Conservation (phyloP, 2,888 invertebrate genomes). For the Apoderus coryli region DNA sequence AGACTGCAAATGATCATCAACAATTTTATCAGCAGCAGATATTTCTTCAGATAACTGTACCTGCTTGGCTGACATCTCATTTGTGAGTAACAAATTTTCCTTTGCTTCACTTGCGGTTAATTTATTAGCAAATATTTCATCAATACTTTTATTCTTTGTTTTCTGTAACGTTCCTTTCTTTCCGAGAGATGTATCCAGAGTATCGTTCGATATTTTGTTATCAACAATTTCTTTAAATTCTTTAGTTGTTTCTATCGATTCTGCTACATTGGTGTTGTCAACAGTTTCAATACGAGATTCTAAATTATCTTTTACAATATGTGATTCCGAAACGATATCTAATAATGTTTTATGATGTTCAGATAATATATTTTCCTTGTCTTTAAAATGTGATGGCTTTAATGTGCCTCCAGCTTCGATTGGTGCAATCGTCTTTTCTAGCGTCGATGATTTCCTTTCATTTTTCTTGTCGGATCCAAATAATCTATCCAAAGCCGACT, state of each 20-base stretch:
- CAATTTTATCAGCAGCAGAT: slow-evolving; percentile 23
- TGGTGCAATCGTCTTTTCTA: slow-evolving; percentile 5
- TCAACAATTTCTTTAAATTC: slow-evolving; percentile 17
- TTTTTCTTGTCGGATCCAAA: slow-evolving; percentile 29
- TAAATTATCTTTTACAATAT: no score
- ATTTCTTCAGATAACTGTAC: slow-evolving; percentile 21
- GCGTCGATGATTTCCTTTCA: slow-evolving; percentile 31
- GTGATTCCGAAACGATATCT: no score
- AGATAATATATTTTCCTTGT: no score
- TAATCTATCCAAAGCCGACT: slow-evolving; percentile 40
- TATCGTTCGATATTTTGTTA: slow-evolving; percentile 20
- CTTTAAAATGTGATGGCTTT: no score
- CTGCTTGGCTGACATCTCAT: slow-evolving; percentile 15
- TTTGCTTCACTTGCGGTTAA: slow-evolving; percentile 19
- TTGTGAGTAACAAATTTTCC: slow-evolving; percentile 21
- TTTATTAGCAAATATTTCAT: slow-evolving; percentile 22
- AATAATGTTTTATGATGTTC: no score
- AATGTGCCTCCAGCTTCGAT: no score
- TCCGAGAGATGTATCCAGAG: slow-evolving; percentile 18
- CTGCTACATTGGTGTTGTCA: slow-evolving; percentile 7
- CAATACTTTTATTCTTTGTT: slow-evolving; percentile 20
- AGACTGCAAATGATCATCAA: slow-evolving; percentile 26
- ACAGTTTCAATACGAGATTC: no score
- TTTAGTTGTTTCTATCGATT: no score
- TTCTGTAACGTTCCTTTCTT: slow-evolving; percentile 15